Percentiles rank a stretch among this genome's conserved stretches.
phyloP scores from a whole-genome alignment of 2,888 invertebrate genomes.

The Conchocele bisecta region DNA sequence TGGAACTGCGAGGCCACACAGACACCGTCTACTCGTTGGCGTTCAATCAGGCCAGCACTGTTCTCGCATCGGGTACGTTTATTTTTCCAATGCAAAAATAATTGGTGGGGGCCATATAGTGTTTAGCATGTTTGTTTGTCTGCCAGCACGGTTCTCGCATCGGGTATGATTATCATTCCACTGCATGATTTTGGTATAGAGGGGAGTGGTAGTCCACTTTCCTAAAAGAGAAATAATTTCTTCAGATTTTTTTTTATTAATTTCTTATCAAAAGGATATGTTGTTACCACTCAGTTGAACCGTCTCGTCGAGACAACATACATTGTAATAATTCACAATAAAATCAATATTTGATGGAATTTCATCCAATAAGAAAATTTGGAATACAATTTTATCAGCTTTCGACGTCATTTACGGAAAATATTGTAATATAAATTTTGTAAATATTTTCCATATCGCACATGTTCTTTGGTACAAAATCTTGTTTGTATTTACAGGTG shows the following conservation, averaged over 20 bases:
- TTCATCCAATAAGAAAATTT: too few relatives aligned
- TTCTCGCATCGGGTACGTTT: slow-evolving; percentile 86
- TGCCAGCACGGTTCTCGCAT: not conserved
- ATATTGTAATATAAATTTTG: not conserved
- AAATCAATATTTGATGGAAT: too few relatives aligned
- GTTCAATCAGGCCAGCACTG: slow-evolving; percentile 86
- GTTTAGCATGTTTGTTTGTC: not conserved
- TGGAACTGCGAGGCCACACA: slow-evolving; percentile 87
- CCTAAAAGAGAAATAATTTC: too few relatives aligned
- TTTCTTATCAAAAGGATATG: too few relatives aligned
- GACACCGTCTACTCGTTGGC: slow-evolving; percentile 86
- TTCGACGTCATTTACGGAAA: too few relatives aligned
- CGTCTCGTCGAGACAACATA: too few relatives aligned
- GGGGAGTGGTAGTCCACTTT: too few relatives aligned
- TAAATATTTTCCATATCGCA: not conserved
- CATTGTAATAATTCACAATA: too few relatives aligned
- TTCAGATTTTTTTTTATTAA: too few relatives aligned
- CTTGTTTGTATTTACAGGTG: slow-evolving; percentile 85
- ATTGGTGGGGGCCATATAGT: not conserved
- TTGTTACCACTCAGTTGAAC: too few relatives aligned
- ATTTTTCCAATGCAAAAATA: not conserved
- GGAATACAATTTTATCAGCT: too few relatives aligned
- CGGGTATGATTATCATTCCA: not conserved
- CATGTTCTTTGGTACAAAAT: not conserved
- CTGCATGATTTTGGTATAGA: too few relatives aligned